These are phyloP conservation scores for Gnathonemus echidnorhynchus DNA, from an alignment of 2,113 vertebrate genomes.

Conservation along the genomic window DNA sequence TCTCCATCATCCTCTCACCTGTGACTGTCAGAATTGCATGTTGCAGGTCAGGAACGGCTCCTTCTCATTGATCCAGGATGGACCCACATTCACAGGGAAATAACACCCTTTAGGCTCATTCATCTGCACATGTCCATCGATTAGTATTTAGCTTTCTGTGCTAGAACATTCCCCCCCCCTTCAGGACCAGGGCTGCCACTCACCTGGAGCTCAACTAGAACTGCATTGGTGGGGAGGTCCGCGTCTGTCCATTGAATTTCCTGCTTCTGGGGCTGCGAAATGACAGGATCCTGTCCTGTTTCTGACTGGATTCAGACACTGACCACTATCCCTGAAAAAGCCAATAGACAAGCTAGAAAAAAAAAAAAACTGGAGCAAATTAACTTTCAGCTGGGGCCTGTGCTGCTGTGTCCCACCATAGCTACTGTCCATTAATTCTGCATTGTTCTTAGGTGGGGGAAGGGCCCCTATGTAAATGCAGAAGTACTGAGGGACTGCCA, in stretches of 20 bases:
- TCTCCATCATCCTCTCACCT: neutral
- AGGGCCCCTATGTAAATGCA: neutral
- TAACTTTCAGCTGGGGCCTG: no score
- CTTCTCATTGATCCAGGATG: neutral
- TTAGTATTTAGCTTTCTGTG: neutral
- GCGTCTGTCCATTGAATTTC: neutral
- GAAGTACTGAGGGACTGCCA: neutral
- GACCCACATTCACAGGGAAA: neutral
- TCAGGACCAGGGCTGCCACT: no score
- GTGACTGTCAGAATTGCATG: neutral
- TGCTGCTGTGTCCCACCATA: neutral
- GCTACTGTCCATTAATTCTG: neutral
- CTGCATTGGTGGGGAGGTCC: no score
- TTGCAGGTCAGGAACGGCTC: neutral
- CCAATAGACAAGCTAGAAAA: neutral
- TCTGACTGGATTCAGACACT: neutral
- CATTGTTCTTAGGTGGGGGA: neutral
- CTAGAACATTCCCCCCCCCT: no score
- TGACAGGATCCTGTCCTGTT: neutral
- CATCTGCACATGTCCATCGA: neutral
- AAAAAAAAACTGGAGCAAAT: neutral
- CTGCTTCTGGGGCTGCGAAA: neutral
- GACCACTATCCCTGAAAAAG: neutral
- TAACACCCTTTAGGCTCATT: neutral
- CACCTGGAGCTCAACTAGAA: no score